Evolutionary conservation across 2,888 invertebrate species (phyloP), one percentile per base, ranked within the genome.

Genomic region (Isotomurus palustris): DNA sequence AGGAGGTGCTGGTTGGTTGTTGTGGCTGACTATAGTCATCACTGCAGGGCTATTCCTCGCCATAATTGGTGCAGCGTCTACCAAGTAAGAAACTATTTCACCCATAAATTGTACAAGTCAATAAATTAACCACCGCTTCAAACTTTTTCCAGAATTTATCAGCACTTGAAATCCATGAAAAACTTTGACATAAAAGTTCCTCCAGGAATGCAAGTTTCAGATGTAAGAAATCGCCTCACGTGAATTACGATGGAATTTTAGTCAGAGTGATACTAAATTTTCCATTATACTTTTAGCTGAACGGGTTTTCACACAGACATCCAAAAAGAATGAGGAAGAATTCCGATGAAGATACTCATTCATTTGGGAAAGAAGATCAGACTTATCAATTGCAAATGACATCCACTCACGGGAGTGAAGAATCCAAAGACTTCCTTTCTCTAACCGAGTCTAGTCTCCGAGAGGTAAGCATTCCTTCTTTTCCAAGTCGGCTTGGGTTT

Each of bases 161-260:
- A 78, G 56, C 81, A 79, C 61, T 82, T 81, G 70, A 80, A 80
- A 71, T 80, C 78, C 68, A 85, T 85, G 83, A 80, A 81, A 71
- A 82, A 85, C 68, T 83, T 86, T 24, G 82, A 83, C 72, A 82
- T 84, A 14, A 83, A 83, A 68, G 74, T 86, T 61, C 86, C 86
- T 22, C 82, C 81, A 47, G 85, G 85, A 3, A 74, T 86, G 57
- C 80, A 76, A 19, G 74, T 75, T 2, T 74, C 76, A 40, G 76
- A 75, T 71, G 75, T 75, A 68, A 73, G 70, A 60, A 48, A 41
- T 17, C 17, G 6, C 17, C 1, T 19, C n/a, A 22, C 32, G 19
- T 38, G 2, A n/a, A 8, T 44, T 44, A 10, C 12, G n/a, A n/a
- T n/a, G n/a, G n/a, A n/a, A n/a, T n/a, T n/a, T n/a, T n/a, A n/a